Conservation (phyloP, 2,888 invertebrate genomes). For the Sussaba pulchella region DNA sequence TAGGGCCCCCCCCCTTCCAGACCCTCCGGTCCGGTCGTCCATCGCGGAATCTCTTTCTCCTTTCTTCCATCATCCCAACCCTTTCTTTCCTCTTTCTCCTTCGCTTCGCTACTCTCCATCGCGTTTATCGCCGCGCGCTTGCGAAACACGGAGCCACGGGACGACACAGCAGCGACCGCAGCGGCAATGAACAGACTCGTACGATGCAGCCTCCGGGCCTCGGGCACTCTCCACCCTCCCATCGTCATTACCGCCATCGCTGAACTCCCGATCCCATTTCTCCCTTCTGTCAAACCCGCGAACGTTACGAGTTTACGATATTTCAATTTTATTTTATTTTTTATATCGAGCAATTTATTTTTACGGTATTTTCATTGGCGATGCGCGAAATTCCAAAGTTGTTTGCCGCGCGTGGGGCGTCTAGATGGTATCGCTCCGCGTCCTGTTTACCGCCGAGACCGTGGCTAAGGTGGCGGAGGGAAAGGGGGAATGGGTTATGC, state of each 20-base stretch:
- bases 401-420: slow-evolving; percentile 17
- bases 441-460: neutral
- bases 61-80: slow-evolving; percentile 36
- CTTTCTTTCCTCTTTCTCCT: slow-evolving; percentile 45
- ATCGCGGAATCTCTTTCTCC: slow-evolving; percentile 32
- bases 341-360: neutral
- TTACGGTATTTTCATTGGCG: neutral
- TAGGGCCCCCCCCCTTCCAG: slow-evolving; percentile 69
- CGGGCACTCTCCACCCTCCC: neutral
- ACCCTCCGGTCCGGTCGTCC: slow-evolving; percentile 20
- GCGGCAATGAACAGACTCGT: slow-evolving; percentile 64
- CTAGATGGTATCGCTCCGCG: neutral
- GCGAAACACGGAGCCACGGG: neutral
- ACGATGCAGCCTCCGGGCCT: slow-evolving; percentile 61
- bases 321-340: neutral
- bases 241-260: neutral
- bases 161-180: slow-evolving; percentile 23
- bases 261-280: neutral
- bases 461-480: neutral
- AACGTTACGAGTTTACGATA: neutral
- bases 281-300: neutral
- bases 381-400: slow-evolving; percentile 1
- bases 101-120: slow-evolving; percentile 66
- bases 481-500: neutral
- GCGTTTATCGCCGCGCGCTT: slow-evolving; percentile 38